phyloP scores from a whole-genome alignment of 2,797 vertebrate species.

The Rhincodon typus region DNA sequence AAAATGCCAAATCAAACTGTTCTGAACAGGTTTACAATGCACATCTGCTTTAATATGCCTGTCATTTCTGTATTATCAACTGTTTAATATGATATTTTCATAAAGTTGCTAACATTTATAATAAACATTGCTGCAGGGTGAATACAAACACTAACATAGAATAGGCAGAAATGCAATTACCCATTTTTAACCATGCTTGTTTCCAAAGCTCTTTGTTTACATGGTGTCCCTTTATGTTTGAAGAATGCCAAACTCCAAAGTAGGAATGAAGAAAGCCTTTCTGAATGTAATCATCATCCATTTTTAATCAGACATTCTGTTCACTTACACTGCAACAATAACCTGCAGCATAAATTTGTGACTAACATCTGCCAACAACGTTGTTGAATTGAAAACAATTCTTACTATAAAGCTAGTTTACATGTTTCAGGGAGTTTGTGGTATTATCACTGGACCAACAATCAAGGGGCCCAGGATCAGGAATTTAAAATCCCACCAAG shows the following conservation, averaged over 20 bases:
- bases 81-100: background rate
- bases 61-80: background rate
- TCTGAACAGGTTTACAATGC: background rate
- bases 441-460: no score
- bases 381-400: background rate
- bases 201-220: slow-evolving; percentile 8
- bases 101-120: background rate
- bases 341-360: background rate
- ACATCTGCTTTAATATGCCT: background rate
- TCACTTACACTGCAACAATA: background rate
- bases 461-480: no score
- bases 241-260: slow-evolving; percentile 15
- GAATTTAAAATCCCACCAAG: no score
- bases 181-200: background rate
- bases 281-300: background rate
- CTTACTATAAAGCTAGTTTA: no score
- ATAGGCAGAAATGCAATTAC: slow-evolving; percentile 12
- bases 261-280: slow-evolving; percentile 9
- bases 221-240: background rate
- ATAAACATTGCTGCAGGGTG: background rate
- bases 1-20: background rate
- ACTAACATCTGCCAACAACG: slow-evolving; percentile 8
- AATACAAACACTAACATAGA: background rate
- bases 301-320: slow-evolving; percentile 4
- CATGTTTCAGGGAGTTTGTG: no score